phyloP scores from a whole-genome alignment of 92 coral and sea anemone genomes.

The Zoanthus gigantus region DNA sequence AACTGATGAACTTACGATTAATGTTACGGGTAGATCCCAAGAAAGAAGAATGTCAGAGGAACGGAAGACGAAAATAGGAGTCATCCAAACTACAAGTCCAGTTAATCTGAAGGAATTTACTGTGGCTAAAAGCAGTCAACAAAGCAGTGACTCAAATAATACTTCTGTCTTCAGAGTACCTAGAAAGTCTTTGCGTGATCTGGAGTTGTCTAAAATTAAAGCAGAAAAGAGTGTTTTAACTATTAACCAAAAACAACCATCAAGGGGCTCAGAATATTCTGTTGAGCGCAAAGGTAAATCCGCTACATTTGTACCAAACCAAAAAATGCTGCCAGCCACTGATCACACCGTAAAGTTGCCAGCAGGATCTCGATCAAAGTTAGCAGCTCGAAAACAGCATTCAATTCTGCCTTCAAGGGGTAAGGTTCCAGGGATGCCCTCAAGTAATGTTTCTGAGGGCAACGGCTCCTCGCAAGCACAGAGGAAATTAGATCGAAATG shows the following conservation, averaged over 20 bases:
- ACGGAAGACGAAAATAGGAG: conserved; percentile 60
- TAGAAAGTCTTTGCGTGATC: conserved; percentile 30
- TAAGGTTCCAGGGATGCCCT: conserved; percentile 32
- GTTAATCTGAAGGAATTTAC: conserved; percentile 78
- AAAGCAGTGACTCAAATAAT: conserved; percentile 15
- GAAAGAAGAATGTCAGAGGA: conserved; percentile 31
- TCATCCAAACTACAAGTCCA: conserved; percentile 81
- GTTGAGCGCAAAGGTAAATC: not conserved
- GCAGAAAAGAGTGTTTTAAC: conserved; percentile 40
- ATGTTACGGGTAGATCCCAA: conserved; percentile 27
- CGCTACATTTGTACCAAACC: conserved; percentile 1
- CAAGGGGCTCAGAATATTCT: conserved; percentile 41
- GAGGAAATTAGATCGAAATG: conserved; percentile 87
- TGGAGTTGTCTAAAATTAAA: not conserved
- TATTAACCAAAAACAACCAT: conserved; percentile 50
- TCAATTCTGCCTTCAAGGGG: conserved; percentile 32
- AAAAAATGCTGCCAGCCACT: not conserved
- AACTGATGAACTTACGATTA: conserved; percentile 14
- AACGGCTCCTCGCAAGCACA: conserved; percentile 63
- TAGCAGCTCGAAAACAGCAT: conserved; percentile 21
- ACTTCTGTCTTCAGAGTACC: conserved; percentile 4
- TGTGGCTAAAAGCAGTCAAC: conserved; percentile 27
- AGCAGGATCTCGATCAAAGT: conserved; percentile 6
- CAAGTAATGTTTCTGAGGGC: conserved; percentile 36
- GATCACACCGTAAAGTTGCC: not conserved